phyloP scores from a whole-genome alignment of 92 coral and sea anemone species.

The Diadumene lineata region DNA sequence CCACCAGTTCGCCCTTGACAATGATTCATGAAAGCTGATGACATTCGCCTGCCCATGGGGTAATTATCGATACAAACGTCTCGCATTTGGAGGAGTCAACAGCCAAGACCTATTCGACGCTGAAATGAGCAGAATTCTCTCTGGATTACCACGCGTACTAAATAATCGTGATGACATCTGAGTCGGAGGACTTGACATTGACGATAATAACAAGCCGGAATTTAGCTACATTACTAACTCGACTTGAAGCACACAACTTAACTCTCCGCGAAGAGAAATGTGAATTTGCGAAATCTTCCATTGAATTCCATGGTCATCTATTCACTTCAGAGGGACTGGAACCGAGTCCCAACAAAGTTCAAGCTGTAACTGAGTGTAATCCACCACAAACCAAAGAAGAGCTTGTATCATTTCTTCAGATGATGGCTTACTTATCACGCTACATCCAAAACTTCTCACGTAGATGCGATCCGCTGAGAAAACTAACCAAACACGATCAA shows the following conservation, averaged over 20 bases:
- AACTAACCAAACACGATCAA: constrained; percentile 19
- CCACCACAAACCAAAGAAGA: constrained; percentile 52
- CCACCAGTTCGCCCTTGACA: constrained; percentile 54
- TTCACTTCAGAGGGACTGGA: constrained; percentile 50
- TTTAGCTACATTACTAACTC: constrained; percentile 28
- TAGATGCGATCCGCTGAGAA: constrained; percentile 26
- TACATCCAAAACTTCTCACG: constrained; percentile 41
- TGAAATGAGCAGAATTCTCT: constrained; percentile 39
- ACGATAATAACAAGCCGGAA: constrained; percentile 45
- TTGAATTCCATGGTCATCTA: constrained; percentile 64
- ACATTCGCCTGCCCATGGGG: constrained; percentile 62
- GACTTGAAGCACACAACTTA: constrained; percentile 40
- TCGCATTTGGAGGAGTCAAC: constrained; percentile 54
- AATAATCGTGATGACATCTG: constrained; percentile 58
- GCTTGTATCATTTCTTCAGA: constrained; percentile 47
- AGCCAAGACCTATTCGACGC: constrained; percentile 68
- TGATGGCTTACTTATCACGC: constrained; percentile 53
- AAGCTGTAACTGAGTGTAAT: constrained; percentile 28
- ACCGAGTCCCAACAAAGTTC: constrained; percentile 46
- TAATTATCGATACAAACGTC: constrained; percentile 49
- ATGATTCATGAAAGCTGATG: constrained; percentile 48
- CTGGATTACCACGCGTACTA: constrained; percentile 45
- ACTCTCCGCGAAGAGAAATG: constrained; percentile 47
- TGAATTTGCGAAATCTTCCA: constrained; percentile 38
- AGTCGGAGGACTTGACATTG: constrained; percentile 43